Evolutionary conservation across 1,140 invertebrate genomes (phyloP).

Genomic region (Microplitis demolitor): DNA sequence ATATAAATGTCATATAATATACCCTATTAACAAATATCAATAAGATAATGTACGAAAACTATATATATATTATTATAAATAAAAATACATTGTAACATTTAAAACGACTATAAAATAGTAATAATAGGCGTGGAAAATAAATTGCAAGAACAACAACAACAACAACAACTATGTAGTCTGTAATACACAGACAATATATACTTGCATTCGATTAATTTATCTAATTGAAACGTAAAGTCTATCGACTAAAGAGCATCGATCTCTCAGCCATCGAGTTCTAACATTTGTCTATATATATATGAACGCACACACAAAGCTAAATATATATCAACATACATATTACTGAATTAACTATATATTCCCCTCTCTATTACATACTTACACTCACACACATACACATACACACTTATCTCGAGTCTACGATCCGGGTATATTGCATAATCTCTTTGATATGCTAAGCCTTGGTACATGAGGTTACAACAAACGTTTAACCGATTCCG

Average conservation of each 20-base stretch:
- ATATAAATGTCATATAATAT: too few relatives aligned
- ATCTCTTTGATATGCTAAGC: slow-evolving; percentile 22
- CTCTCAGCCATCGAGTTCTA: slow-evolving; percentile 16
- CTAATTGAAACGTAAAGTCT: slow-evolving; percentile 18
- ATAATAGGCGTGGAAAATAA: slow-evolving; percentile 11
- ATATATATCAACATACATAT: background rate
- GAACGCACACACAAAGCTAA: background rate
- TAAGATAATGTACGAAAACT: too few relatives aligned
- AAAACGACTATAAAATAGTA: background rate
- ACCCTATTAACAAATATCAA: too few relatives aligned
- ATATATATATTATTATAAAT: too few relatives aligned
- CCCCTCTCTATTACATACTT: background rate
- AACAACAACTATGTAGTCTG: background rate
- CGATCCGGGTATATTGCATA: slow-evolving; percentile 8
- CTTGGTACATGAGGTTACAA: slow-evolving; percentile 12
- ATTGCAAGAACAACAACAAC: slow-evolving; percentile 2
- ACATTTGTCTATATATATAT: background rate
- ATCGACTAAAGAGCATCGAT: slow-evolving; percentile 21
- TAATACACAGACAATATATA: background rate
- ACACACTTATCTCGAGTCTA: background rate
- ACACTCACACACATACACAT: background rate
- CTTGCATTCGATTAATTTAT: background rate
- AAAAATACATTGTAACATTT: background rate
- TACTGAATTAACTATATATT: background rate
- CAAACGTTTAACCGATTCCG: slow-evolving; percentile 9